These are phyloP conservation scores for Monopis laevigella DNA, from an alignment of 2,888 invertebrate species.

Conservation along the genomic window DNA sequence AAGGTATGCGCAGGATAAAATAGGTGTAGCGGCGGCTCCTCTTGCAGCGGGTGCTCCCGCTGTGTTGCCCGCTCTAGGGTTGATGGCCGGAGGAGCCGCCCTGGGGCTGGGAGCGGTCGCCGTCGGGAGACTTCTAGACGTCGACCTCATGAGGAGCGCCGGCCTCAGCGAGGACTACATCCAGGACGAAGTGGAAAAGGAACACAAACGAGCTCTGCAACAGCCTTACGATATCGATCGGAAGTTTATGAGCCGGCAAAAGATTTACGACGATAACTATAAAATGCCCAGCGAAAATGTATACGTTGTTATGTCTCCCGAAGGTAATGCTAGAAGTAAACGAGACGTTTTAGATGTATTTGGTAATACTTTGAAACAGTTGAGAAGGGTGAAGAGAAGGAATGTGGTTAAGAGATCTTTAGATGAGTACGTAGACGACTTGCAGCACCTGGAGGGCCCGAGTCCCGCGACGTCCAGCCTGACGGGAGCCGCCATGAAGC, in stretches of 20 bases:
- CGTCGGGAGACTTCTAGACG: constrained; percentile 75
- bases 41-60: constrained; percentile 59
- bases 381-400: constrained; percentile 35
- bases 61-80: constrained; percentile 77
- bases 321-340: constrained; percentile 38
- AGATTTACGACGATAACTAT: constrained; percentile 56
- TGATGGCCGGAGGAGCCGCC: constrained; percentile 85
- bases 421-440: constrained; percentile 48
- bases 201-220: constrained; percentile 64
- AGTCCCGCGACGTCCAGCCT: constrained; percentile 30
- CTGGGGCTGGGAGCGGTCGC: constrained; percentile 84
- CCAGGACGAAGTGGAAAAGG: constrained; percentile 53
- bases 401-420: constrained; percentile 40
- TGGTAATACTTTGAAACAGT: constrained; percentile 29
- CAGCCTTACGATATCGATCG: constrained; percentile 50
- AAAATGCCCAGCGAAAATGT: constrained; percentile 65
- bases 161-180: constrained; percentile 39
- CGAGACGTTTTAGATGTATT: constrained; percentile 36
- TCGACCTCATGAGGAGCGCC: constrained; percentile 69
- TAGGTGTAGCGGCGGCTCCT: constrained; percentile 67
- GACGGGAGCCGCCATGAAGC: constrained; percentile 50
- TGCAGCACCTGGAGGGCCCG: constrained; percentile 42
- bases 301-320: constrained; percentile 60
- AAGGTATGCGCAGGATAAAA: constrained; percentile 69
- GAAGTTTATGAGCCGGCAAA: constrained; percentile 47